These are phyloP conservation scores for Petaurus breviceps DNA, from an alignment of 2,113 vertebrate genomes.

Conservation along the genomic window DNA sequence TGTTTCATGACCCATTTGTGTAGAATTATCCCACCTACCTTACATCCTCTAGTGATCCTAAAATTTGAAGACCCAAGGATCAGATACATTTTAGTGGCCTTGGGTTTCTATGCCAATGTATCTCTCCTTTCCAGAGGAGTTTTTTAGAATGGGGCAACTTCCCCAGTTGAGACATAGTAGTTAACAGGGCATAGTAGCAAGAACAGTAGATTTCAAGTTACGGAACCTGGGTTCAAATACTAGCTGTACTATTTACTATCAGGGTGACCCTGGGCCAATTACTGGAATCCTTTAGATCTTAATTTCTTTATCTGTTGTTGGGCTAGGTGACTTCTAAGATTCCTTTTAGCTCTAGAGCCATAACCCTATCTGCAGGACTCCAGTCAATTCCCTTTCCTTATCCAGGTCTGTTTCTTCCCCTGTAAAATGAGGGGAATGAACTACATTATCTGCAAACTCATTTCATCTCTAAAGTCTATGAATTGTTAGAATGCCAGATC, in stretches of 20 bases:
- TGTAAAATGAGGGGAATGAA: not conserved
- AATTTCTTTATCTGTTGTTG: not conserved
- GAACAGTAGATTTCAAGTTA: not conserved
- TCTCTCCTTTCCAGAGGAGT: not conserved
- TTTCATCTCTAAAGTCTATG: not conserved
- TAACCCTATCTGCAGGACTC: not conserved
- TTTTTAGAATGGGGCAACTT: not conserved
- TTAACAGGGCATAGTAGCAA: not conserved
- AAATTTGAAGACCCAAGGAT: not conserved
- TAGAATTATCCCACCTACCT: not conserved
- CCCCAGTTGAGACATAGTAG: not conserved
- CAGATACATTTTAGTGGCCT: not conserved
- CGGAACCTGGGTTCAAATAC: not conserved
- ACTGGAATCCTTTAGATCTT: not conserved
- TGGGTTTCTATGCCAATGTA: not conserved
- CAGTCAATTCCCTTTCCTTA: not conserved
- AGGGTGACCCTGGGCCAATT: not conserved
- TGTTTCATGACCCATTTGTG: not conserved
- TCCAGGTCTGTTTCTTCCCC: not conserved
- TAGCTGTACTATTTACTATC: not conserved
- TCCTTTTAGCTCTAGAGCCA: not conserved
- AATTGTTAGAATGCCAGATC: not conserved
- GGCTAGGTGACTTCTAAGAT: not conserved
- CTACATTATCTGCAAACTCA: not conserved
- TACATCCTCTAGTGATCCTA: not conserved